Base-by-base conservation (phyloP, 1,140 invertebrate species). In the Hestina assimilis region DNA sequence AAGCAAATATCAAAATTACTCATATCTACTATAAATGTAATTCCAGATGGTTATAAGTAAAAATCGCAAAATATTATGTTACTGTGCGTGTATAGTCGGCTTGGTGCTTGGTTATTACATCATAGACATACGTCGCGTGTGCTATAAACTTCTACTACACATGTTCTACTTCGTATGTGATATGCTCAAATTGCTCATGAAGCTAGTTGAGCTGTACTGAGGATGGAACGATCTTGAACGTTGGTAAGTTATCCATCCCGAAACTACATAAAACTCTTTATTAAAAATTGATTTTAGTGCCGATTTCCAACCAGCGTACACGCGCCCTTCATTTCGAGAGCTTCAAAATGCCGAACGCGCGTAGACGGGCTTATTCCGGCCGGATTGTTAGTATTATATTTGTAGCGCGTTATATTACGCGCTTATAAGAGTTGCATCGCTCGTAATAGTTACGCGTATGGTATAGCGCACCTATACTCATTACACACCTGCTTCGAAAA, bases 11-110 rank as follows among this genome's bases (percentile, higher is more conserved):
- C 31, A 35, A 35, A 35, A 35, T 35, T 35, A 14, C 6, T 35
- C 17, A 11, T n/a, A 20, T 19, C 17, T 19, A 51, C 33, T 26
- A 28, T 20, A 15, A 7, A 8, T 51, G 11, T 40, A n/a, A 38
- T 76, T 79, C 66, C 84, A 76, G 84, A 87, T 87, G 84, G 72
- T 84, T 74, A 79, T 75, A 80, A 72, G 66, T 71, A 75, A 66
- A 60, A 77, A 75, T 66, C 66, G 72, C 24, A 79, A 71, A 59
- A 54, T 79, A 77, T 81, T 78, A 51, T 83, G 70, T 64, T 64
- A 66, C 43, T 62, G 47, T 29, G 41, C 68, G 17, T 68, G 67
- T 45, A 9, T 83, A 0, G 17, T 79, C 0, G 61, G 61, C 4
- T 15, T 79, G 42, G 51, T 80, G 46, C 21, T 80, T 33, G 53